These are phyloP conservation scores for Brachyistius frenatus DNA, from an alignment of 2,113 vertebrate genomes.

Conservation along the genomic window DNA sequence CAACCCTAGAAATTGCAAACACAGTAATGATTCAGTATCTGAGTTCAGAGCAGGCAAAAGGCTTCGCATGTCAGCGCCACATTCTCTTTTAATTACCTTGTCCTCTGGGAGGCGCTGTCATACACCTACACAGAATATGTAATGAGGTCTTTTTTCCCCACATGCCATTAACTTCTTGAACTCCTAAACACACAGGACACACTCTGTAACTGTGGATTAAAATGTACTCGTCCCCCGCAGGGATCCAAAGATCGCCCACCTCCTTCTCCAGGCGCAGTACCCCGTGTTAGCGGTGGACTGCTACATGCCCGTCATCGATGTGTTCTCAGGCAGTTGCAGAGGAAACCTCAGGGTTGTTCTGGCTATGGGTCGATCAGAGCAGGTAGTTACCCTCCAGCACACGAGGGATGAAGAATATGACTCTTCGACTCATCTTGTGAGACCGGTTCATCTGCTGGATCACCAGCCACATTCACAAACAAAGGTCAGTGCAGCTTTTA, in stretches of 20 bases:
- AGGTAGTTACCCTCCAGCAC: constrained; percentile 89
- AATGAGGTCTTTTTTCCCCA: not conserved
- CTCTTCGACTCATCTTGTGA: constrained; percentile 47
- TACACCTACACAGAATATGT: not conserved
- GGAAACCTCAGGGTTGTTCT: constrained; percentile 91
- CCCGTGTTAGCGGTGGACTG: constrained; percentile 94
- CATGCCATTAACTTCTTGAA: not conserved
- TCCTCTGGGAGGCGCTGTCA: constrained; percentile 4
- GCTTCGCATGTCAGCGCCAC: not conserved
- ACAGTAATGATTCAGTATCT: too few relatives aligned
- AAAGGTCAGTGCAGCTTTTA: constrained; percentile 66
- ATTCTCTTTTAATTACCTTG: not conserved
- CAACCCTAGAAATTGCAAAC: too few relatives aligned
- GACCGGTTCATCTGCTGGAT: constrained; percentile 88
- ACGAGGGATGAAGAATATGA: constrained; percentile 84
- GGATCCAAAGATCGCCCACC: constrained; percentile 86
- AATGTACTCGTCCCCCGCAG: constrained; percentile 68
- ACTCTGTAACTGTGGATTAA: not conserved
- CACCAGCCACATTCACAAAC: constrained; percentile 63
- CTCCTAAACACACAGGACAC: not conserved
- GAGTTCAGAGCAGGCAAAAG: too few relatives aligned
- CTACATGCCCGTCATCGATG: constrained; percentile 89
- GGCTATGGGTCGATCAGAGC: constrained; percentile 92
- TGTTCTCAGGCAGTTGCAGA: constrained; percentile 87
- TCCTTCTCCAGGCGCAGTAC: constrained; percentile 93